Conservation (phyloP, 2,113 vertebrate species). For the Zapus hudsonius region DNA sequence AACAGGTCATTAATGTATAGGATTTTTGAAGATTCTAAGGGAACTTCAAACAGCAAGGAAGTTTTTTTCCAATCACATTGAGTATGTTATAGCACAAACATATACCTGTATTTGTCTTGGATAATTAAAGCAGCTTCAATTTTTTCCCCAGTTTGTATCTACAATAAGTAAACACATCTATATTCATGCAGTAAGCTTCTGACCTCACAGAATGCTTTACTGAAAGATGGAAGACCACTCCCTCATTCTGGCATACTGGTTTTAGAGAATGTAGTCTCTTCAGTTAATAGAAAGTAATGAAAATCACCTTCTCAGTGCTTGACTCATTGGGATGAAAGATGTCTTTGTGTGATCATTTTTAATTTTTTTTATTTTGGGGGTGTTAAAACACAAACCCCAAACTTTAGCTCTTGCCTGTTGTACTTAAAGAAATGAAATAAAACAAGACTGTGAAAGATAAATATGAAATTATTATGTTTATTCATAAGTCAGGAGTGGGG, state of each 20-base stretch:
- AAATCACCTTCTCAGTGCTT: neutral
- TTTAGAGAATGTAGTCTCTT: neutral
- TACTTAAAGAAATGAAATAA: too few relatives aligned
- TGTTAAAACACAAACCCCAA: too few relatives aligned
- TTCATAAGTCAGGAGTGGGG: too few relatives aligned
- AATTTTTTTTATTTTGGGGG: too few relatives aligned
- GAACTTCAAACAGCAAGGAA: neutral
- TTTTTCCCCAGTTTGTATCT: neutral
- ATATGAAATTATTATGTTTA: too few relatives aligned
- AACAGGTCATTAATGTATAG: too few relatives aligned
- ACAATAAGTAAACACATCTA: neutral
- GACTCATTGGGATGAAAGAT: neutral
- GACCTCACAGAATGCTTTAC: neutral
- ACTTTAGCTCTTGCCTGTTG: too few relatives aligned
- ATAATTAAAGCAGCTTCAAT: slow-evolving; percentile 1
- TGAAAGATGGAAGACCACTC: neutral
- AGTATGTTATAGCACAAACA: slow-evolving; percentile 2
- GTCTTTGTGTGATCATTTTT: too few relatives aligned
- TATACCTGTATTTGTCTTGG: slow-evolving; percentile 11
- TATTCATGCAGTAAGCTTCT: neutral
- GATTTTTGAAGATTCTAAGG: neutral
- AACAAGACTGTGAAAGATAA: too few relatives aligned
- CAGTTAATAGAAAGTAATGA: neutral
- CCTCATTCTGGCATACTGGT: neutral
- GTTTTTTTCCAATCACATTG: slow-evolving; percentile 3